phyloP scores from a whole-genome alignment of 1,140 invertebrate genomes.

The Oreohelix idahoensis region DNA sequence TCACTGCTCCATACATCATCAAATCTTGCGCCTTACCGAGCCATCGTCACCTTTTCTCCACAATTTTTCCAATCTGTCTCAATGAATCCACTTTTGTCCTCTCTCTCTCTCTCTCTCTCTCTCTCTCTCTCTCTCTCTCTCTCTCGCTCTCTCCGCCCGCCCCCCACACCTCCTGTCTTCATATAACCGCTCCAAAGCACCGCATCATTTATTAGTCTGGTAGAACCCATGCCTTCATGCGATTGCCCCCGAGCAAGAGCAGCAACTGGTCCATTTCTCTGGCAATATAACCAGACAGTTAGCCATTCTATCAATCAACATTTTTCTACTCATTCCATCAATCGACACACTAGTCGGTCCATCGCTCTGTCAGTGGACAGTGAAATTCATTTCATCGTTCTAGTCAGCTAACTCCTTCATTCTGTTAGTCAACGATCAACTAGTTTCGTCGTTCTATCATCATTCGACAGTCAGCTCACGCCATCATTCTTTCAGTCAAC shows the following conservation, averaged over 20 bases:
- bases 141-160: background rate
- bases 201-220: background rate
- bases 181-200: background rate
- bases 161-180: background rate
- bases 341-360: background rate
- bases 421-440: no score
- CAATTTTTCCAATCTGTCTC: background rate
- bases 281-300: background rate
- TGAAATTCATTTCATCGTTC: no score
- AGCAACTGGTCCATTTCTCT: background rate
- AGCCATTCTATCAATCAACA: background rate
- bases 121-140: background rate
- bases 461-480: no score
- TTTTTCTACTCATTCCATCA: background rate
- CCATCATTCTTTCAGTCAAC: no score
- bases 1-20: background rate
- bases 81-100: background rate
- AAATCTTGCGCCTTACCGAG: background rate
- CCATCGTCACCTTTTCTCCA: background rate
- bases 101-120: background rate
- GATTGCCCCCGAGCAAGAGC: background rate
- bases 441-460: no score
- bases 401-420: no score
- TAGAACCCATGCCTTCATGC: background rate
- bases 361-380: background rate